phyloP scores from a whole-genome alignment of 1,140 invertebrate genomes.

The Cardiocondyla obscurior region DNA sequence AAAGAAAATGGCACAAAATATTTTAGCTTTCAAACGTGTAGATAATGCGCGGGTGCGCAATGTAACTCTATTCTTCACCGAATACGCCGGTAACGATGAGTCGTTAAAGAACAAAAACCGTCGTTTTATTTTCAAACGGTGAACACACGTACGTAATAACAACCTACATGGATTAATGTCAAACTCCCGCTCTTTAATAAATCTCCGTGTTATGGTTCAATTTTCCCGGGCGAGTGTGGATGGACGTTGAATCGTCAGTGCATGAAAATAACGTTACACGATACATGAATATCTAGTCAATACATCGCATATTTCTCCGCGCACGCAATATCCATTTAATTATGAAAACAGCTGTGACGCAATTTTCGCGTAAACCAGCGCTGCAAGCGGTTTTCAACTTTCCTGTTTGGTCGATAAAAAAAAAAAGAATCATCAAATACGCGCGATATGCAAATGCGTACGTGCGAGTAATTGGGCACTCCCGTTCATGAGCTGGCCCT shows the following conservation, averaged over 20 bases:
- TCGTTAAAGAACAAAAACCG: constrained; percentile 14
- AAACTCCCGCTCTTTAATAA: neutral
- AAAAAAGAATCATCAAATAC: neutral
- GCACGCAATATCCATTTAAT: constrained; percentile 15
- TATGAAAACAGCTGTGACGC: neutral
- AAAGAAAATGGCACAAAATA: constrained; percentile 15
- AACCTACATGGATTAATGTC: neutral
- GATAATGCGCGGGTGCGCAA: neutral
- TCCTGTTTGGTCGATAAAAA: neutral
- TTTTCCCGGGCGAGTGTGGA: neutral
- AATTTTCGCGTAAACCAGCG: neutral
- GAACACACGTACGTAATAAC: neutral
- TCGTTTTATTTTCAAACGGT: neutral
- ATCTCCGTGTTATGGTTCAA: constrained; percentile 3
- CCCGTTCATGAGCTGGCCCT: neutral
- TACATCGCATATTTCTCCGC: neutral
- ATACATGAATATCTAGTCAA: neutral
- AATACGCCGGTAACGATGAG: neutral
- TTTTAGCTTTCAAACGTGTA: neutral
- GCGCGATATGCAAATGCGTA: neutral
- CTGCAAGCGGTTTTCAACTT: neutral
- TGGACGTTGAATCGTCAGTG: neutral
- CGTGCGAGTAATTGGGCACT: neutral
- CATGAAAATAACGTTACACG: constrained; percentile 23
- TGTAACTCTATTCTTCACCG: constrained; percentile 8